These are phyloP conservation scores for Tinea trinotella DNA, from an alignment of 2,888 invertebrate species.

Conservation along the genomic window DNA sequence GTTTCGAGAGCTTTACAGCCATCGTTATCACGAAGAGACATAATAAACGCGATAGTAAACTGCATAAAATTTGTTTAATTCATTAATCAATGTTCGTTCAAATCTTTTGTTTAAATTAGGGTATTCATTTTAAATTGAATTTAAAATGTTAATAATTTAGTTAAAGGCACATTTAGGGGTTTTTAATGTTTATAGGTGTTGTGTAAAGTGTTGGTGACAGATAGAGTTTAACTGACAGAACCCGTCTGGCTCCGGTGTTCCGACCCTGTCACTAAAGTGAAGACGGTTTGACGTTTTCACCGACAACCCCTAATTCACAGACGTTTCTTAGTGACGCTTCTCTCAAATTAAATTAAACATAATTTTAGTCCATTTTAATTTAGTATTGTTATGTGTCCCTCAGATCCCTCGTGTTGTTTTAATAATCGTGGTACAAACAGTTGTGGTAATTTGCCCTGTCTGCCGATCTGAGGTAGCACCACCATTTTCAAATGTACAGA, in stretches of 20 bases:
- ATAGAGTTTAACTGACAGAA: neutral
- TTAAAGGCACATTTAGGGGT: neutral
- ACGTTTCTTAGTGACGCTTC: neutral
- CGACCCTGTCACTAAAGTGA: slow-evolving; percentile 24
- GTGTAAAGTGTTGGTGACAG: slow-evolving; percentile 5
- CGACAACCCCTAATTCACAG: slow-evolving; percentile 4
- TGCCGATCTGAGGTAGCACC: too few species aligned
- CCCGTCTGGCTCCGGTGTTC: slow-evolving; percentile 4
- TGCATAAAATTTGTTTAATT: too few species aligned
- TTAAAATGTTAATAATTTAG: neutral
- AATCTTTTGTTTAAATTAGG: neutral
- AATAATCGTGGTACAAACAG: too few species aligned
- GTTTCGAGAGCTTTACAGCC: too few species aligned
- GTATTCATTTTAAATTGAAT: neutral
- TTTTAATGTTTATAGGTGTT: neutral
- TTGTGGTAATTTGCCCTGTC: too few species aligned
- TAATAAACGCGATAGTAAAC: too few species aligned
- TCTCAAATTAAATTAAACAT: neutral
- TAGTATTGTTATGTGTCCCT: neutral
- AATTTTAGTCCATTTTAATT: neutral
- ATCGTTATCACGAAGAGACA: too few species aligned
- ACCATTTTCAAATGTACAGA: too few species aligned
- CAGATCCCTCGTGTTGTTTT: too few species aligned
- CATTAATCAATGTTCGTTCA: neutral
- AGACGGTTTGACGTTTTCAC: slow-evolving; percentile 29